Evolutionary conservation across 1,140 invertebrate species (phyloP).

Genomic region (Cephus cinctus): DNA sequence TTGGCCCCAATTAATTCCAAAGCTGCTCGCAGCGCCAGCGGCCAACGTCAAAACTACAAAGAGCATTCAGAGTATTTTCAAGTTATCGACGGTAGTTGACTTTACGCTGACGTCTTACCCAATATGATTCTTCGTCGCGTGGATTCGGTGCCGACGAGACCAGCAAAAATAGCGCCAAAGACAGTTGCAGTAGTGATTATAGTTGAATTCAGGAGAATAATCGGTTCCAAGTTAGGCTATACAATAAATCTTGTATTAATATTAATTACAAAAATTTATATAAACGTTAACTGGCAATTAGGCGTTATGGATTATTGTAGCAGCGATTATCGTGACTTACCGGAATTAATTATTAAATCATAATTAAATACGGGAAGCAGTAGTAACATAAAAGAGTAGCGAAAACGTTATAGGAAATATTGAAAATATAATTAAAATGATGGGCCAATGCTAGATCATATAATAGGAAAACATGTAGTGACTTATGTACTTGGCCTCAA

Average conservation of each 20-base stretch:
- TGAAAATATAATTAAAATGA: slow-evolving; percentile 1
- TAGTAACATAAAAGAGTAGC: too few relatives aligned
- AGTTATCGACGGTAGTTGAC: not conserved
- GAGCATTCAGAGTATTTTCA: not conserved
- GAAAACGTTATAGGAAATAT: too few relatives aligned
- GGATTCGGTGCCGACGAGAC: slow-evolving; percentile 25
- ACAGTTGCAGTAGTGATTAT: slow-evolving; percentile 42
- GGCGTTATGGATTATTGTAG: too few relatives aligned
- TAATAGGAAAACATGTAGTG: slow-evolving; percentile 7
- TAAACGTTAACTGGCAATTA: too few relatives aligned
- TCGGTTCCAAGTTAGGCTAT: slow-evolving; percentile 37
- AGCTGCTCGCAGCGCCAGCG: slow-evolving; percentile 39
- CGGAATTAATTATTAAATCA: too few relatives aligned
- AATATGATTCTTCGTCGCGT: slow-evolving; percentile 36
- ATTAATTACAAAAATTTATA: slow-evolving; percentile 18
- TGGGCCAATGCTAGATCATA: slow-evolving; percentile 10
- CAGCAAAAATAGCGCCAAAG: slow-evolving; percentile 32
- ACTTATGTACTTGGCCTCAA: not conserved
- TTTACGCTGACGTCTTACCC: slow-evolving; percentile 29
- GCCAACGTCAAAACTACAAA: slow-evolving; percentile 17
- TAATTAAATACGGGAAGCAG: too few relatives aligned
- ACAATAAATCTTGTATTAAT: too few relatives aligned
- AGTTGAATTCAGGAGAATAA: slow-evolving; percentile 45
- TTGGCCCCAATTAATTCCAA: slow-evolving; percentile 47
- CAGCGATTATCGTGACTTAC: too few relatives aligned